Evolutionary conservation across 2,113 vertebrate species (phyloP).

Genomic region (Mesoclemmys tuberculata): DNA sequence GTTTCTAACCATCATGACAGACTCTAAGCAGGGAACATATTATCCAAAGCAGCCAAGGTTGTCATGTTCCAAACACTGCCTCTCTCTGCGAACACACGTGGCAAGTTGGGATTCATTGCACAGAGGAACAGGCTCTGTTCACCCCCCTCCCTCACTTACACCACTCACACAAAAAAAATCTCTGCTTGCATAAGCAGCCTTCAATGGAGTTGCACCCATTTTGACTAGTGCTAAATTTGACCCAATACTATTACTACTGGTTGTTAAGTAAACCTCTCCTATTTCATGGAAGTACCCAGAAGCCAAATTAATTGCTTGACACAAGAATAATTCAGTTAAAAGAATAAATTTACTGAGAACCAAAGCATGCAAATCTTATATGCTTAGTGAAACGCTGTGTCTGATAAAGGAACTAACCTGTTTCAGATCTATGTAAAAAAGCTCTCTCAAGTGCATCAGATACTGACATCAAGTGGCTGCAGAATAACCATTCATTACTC

Average conservation of each 20-base stretch:
- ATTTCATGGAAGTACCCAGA: background rate
- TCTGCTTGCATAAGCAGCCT: background rate
- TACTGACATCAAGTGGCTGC: accelerated
- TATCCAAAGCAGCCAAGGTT: background rate
- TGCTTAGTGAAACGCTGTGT: accelerated
- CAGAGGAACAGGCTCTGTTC: accelerated
- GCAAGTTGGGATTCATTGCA: background rate
- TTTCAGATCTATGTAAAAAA: accelerated
- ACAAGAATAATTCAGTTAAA: background rate
- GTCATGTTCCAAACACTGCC: background rate
- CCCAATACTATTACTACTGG: background rate
- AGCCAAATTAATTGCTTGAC: background rate
- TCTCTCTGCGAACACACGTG: slow-evolving; percentile 4
- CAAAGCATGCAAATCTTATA: background rate
- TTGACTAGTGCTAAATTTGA: accelerated
- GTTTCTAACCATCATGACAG: slow-evolving; percentile 20
- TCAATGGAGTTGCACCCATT: accelerated
- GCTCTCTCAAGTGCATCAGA: accelerated
- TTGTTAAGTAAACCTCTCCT: background rate
- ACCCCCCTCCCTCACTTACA: accelerated
- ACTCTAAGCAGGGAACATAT: slow-evolving; percentile 15
- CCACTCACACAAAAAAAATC: background rate
- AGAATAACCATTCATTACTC: background rate
- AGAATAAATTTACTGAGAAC: background rate
- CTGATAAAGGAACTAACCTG: background rate